Percentiles rank a stretch among this genome's conserved stretches.
phyloP scores from a whole-genome alignment of 2,113 vertebrate genomes.

The Charadrius vociferus region DNA sequence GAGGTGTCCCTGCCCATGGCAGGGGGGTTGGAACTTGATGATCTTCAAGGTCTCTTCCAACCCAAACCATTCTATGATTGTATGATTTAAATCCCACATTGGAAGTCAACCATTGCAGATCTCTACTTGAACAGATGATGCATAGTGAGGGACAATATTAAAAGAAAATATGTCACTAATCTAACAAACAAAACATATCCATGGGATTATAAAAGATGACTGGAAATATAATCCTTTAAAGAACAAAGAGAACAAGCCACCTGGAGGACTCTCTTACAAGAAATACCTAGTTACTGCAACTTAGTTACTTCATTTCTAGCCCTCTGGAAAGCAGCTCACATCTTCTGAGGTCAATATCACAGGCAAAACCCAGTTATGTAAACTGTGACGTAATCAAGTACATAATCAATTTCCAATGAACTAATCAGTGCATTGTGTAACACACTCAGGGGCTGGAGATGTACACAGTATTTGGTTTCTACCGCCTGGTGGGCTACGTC shows the following conservation, averaged over 20 bases:
- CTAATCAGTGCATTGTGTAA: background rate
- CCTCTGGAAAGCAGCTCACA: background rate
- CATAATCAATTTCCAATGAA: background rate
- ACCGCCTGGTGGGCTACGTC: rapidly evolving
- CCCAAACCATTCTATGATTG: too few relatives aligned
- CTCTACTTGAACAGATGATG: background rate
- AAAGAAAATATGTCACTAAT: background rate
- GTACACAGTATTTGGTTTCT: background rate
- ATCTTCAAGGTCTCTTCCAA: too few relatives aligned
- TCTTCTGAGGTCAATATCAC: background rate
- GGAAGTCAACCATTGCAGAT: background rate
- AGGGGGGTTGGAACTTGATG: too few relatives aligned
- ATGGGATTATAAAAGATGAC: background rate
- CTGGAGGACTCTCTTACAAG: background rate
- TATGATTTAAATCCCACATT: background rate
- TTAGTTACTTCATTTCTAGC: background rate
- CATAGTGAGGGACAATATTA: background rate
- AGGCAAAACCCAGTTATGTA: background rate
- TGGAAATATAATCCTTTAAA: background rate
- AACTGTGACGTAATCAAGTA: background rate
- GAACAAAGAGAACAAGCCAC: background rate
- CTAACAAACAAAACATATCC: background rate
- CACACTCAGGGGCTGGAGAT: too few relatives aligned
- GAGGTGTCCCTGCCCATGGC: too few relatives aligned
- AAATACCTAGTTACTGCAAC: background rate